These are phyloP conservation scores for Mythimna loreyi DNA, from an alignment of 2,888 invertebrate genomes.

Conservation along the genomic window DNA sequence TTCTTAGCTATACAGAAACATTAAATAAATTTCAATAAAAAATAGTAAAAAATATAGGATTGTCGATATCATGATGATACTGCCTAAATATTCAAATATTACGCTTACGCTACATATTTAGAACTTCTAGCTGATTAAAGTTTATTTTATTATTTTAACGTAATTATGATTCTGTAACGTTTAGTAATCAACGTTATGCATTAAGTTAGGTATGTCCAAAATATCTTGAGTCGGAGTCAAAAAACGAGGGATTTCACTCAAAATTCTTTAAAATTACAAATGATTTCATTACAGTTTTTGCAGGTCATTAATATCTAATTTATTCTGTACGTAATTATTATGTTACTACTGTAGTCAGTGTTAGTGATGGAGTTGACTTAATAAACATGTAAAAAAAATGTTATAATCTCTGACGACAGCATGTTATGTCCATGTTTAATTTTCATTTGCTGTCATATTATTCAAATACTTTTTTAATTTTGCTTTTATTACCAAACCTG, in stretches of 20 bases:
- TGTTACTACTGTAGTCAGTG: neutral
- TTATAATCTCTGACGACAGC: accelerated
- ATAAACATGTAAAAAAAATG: neutral
- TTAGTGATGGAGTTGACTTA: neutral
- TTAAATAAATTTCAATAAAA: neutral
- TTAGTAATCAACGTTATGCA: too few relatives aligned
- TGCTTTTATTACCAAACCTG: neutral
- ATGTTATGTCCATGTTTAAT: neutral
- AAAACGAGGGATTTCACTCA: neutral
- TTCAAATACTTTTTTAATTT: neutral
- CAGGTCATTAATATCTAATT: neutral
- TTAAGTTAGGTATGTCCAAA: too few relatives aligned
- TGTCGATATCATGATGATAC: neutral
- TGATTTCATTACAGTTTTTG: neutral
- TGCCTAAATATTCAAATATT: neutral
- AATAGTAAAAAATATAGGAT: neutral
- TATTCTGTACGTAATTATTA: neutral
- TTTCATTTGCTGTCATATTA: neutral
- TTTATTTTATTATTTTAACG: neutral
- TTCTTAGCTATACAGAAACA: neutral
- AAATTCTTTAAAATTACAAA: neutral
- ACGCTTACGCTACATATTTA: neutral
- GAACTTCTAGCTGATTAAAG: neutral
- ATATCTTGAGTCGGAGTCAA: neutral
- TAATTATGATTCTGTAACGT: too few relatives aligned